phyloP scores from a whole-genome alignment of 2,113 vertebrate genomes.

The Deroptyus accipitrinus region DNA sequence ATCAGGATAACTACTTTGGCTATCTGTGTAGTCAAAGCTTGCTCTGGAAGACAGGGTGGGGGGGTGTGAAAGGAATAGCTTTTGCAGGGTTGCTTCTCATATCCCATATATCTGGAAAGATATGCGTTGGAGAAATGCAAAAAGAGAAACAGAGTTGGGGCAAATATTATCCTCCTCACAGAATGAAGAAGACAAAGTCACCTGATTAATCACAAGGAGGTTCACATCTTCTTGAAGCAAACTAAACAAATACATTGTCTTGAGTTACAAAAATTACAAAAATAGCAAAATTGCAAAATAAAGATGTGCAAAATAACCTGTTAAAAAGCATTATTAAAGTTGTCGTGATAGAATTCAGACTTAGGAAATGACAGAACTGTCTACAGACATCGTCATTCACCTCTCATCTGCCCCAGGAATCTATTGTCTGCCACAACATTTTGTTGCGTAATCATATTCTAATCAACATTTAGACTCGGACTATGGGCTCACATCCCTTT shows the following conservation, averaged over 20 bases:
- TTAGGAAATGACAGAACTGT: not conserved
- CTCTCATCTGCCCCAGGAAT: not conserved
- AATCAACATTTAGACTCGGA: not conserved
- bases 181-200: not conserved
- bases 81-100: not conserved
- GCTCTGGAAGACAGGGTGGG: not conserved
- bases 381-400: not conserved
- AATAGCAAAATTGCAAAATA: not conserved
- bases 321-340: not conserved
- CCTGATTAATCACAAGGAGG: not conserved
- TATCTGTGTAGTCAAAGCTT: not conserved
- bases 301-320: not conserved
- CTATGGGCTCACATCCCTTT: not conserved
- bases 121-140: not conserved
- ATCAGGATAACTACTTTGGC: not conserved
- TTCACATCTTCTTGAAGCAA: not conserved
- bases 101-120: not conserved
- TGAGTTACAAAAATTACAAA: not conserved
- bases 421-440: not conserved
- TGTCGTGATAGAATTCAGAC: not conserved
- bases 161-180: not conserved
- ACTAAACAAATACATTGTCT: not conserved
- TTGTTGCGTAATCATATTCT: not conserved
- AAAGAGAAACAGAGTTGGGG: not conserved
- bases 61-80: not conserved